phyloP scores from a whole-genome alignment of 2,113 vertebrate species.

The Haliaeetus leucogaster region DNA sequence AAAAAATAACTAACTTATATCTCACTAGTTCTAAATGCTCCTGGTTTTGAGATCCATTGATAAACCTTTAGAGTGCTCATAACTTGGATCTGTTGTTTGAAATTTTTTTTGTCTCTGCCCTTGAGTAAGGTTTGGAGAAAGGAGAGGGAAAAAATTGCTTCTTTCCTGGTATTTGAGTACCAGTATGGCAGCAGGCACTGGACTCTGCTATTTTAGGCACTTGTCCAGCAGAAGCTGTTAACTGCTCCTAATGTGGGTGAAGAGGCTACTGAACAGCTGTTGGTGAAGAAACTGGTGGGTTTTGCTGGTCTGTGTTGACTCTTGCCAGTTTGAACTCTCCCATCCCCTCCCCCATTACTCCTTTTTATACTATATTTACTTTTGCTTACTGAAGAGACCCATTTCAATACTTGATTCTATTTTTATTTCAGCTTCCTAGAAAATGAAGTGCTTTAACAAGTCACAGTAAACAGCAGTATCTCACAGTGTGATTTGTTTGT shows the following conservation, averaged over 20 bases:
- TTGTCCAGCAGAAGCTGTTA: background rate
- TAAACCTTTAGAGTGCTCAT: background rate
- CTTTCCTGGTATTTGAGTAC: background rate
- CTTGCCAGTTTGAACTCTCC: background rate
- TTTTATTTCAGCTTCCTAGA: conserved; percentile 31
- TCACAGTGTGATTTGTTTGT: background rate
- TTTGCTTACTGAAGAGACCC: background rate
- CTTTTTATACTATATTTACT: background rate
- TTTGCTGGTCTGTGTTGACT: background rate
- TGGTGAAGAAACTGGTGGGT: background rate
- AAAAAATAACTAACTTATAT: background rate
- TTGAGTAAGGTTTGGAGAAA: background rate
- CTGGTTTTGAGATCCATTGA: background rate
- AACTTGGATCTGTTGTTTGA: background rate
- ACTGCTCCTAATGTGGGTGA: fast-evolving
- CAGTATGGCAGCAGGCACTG: background rate
- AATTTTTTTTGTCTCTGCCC: background rate
- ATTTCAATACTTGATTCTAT: background rate
- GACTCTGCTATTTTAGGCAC: fast-evolving
- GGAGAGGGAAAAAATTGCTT: fast-evolving
- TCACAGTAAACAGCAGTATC: background rate
- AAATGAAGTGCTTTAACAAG: background rate
- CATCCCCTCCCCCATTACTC: background rate
- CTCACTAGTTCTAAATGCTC: background rate
- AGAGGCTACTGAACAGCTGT: background rate